phyloP scores from a whole-genome alignment of 2,113 vertebrate species.

The Phrynosoma blainvillii region DNA sequence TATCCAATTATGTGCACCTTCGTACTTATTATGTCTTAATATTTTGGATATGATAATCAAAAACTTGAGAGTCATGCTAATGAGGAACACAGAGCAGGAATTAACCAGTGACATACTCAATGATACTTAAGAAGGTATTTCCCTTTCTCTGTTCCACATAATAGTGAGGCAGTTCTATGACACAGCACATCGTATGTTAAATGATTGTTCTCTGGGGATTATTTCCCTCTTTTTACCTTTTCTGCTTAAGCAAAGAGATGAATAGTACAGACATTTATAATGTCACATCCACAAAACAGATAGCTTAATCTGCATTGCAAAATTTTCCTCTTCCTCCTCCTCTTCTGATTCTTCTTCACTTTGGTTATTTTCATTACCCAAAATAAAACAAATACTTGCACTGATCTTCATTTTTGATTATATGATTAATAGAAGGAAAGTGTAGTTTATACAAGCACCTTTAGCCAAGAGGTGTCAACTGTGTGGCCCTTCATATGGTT shows the following conservation, averaged over 20 bases:
- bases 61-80: constrained; percentile 88
- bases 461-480: not conserved
- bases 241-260: not conserved
- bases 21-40: constrained; percentile 93
- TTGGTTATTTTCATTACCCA: too few species aligned
- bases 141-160: constrained; percentile 46
- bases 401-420: not conserved
- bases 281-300: not conserved
- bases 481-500: not conserved
- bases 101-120: constrained; percentile 78
- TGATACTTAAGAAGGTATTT: constrained; percentile 73
- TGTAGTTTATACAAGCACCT: not conserved
- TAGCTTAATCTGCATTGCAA: not conserved
- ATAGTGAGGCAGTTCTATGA: constrained; percentile 32
- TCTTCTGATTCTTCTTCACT: too few species aligned
- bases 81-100: constrained; percentile 83
- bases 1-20: constrained; percentile 97
- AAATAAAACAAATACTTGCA: not conserved
- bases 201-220: constrained; percentile 14
- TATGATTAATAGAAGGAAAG: not conserved
- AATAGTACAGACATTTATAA: not conserved
- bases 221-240: not conserved
- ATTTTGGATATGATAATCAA: constrained; percentile 91
- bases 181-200: not conserved
- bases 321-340: too few species aligned